Base-by-base conservation (phyloP, 1,140 invertebrate species). In the Aphaenogaster ashmeadi region DNA sequence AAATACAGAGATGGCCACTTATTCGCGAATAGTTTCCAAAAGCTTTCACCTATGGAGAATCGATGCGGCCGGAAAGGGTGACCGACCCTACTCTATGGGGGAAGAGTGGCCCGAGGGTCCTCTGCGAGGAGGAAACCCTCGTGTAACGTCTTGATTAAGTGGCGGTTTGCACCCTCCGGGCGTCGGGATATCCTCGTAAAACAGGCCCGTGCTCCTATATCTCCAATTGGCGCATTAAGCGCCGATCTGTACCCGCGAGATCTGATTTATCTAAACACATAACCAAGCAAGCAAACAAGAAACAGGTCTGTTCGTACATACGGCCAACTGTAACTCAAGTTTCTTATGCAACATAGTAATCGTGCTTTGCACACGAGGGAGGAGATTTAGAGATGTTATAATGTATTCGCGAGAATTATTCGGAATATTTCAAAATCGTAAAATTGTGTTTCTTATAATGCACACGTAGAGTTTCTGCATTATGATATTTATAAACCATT, bases 81-180 rank as follows among this genome's bases (percentile, higher is more conserved):
- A 56, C 21, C 62, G 79, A 72, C 27, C 74, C 80, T 44, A 67
- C 27, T 27, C 27, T 27, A 27, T 27, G 54, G 84, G 56, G 86
- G 54, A 77, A 90, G 84, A 87, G 84, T 71, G 6, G 84, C 79
- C 86, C 67, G 84, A 91, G 92, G 88, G 87, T 86, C 90, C 89
- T 91, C 81, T 44, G 71, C 66, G 41, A 66, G 81, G 88, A 91
- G 88, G 90, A 87, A 74, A 90, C 88, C 90, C 91, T 89, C 87
- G 83, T 81, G 85, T 92, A 91, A 80, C 85, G 87, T 94, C 93
- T 94, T 94, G 93, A 94, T 94, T 93, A 93, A 93, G 91, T 91
- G 88, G 81, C 87, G 90, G 89, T 92, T 93, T 91, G 90, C 92
- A 92, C 90, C 92, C 92, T 91, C 78, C 27, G 50, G 67, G 79